phyloP scores from a whole-genome alignment of 1,140 invertebrate genomes.

The Cherax quadricarinatus region DNA sequence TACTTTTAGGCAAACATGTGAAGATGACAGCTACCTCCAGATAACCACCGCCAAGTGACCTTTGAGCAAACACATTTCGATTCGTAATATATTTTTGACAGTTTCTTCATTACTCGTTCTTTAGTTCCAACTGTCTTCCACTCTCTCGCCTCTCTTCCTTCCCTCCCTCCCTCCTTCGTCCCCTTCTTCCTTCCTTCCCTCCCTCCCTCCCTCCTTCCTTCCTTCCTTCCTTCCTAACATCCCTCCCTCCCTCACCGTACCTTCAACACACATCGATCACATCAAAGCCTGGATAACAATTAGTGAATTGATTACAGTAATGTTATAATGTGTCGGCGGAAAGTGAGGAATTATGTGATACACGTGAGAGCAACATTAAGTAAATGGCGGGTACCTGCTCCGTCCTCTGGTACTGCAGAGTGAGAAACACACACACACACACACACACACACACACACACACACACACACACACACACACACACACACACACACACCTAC shows the following conservation, averaged over 20 bases:
- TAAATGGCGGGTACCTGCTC: background rate
- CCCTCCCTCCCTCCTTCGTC: background rate
- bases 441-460: too few relatives aligned
- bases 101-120: too few relatives aligned
- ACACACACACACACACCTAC: too few relatives aligned
- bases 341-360: background rate
- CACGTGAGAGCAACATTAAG: background rate
- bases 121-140: background rate
- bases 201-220: background rate
- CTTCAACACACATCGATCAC: background rate
- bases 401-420: too few relatives aligned
- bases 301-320: conserved; percentile 10
- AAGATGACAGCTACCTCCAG: too few relatives aligned
- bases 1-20: too few relatives aligned
- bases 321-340: background rate
- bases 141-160: background rate
- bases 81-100: too few relatives aligned
- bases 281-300: background rate
- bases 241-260: background rate
- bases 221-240: background rate
- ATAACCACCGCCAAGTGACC: too few relatives aligned
- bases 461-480: too few relatives aligned
- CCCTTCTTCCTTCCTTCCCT: background rate
- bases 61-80: too few relatives aligned
- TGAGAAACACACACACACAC: too few relatives aligned